These are phyloP conservation scores for Sapayoa aenigma DNA, from an alignment of 2,113 vertebrate genomes.

Conservation along the genomic window DNA sequence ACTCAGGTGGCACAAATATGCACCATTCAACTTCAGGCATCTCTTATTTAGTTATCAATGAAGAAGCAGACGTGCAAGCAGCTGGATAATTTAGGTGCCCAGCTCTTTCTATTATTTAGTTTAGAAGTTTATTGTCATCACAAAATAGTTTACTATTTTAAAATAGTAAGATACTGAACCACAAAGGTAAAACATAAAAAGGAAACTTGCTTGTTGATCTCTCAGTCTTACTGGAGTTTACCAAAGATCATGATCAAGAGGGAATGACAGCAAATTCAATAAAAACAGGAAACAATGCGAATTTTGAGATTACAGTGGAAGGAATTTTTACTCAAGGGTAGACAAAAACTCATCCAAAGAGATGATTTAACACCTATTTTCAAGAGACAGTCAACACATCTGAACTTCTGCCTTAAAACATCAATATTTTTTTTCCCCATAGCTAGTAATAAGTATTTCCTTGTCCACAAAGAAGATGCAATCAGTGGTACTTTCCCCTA, in stretches of 20 bases:
- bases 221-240: not conserved
- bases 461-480: not conserved
- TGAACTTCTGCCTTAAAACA: not conserved
- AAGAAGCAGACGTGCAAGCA: not conserved
- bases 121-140: not conserved
- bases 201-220: not conserved
- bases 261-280: not conserved
- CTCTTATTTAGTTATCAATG: not conserved
- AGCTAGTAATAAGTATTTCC: not conserved
- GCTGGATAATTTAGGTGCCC: not conserved
- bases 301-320: not conserved
- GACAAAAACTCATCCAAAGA: not conserved
- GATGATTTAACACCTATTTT: not conserved
- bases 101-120: not conserved
- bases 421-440: not conserved
- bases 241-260: not conserved
- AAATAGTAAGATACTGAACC: slow-evolving; percentile 5
- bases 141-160: not conserved
- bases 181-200: slow-evolving; percentile 8
- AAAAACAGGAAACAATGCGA: not conserved
- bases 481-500: not conserved
- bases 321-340: not conserved
- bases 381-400: not conserved
- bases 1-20: not conserved
- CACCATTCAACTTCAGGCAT: not conserved